Evolutionary conservation across 1,140 invertebrate species (phyloP).

Genomic region (Hydropsyche tenuis): DNA sequence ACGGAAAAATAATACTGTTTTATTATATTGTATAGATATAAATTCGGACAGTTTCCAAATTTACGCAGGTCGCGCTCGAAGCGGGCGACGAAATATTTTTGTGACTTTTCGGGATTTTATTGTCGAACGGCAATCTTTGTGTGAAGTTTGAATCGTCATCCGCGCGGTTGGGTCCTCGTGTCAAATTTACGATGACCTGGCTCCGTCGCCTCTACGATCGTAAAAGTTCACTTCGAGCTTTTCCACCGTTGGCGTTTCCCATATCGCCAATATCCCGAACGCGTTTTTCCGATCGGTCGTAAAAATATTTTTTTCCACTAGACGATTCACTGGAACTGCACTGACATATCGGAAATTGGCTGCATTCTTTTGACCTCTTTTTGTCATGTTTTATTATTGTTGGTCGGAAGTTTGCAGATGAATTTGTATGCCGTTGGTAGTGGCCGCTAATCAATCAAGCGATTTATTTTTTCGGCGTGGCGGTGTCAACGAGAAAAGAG

Average conservation of each 20-base stretch:
- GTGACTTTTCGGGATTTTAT: conserved; percentile 10
- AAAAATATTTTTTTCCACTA: no score
- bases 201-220: neutral
- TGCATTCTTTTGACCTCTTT: no score
- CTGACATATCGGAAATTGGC: no score
- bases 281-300: no score
- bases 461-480: conserved; percentile 28
- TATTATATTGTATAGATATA: no score
- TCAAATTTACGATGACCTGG: conserved; percentile 9
- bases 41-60: no score
- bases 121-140: conserved; percentile 1
- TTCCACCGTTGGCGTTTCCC: neutral
- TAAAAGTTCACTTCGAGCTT: conserved; percentile 11
- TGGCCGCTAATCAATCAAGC: conserved; percentile 32
- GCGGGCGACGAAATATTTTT: neutral
- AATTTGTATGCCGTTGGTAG: conserved; percentile 10
- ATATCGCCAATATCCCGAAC: neutral
- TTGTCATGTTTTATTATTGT: no score
- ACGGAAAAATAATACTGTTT: neutral
- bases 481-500: conserved; percentile 25
- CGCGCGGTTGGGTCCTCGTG: neutral
- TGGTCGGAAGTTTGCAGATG: no score
- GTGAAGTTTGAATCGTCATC: conserved; percentile 2
- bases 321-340: no score
- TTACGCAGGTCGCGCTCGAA: neutral